Evolutionary conservation across 2,113 vertebrate species (phyloP).

Genomic region (Ondatra zibethicus): DNA sequence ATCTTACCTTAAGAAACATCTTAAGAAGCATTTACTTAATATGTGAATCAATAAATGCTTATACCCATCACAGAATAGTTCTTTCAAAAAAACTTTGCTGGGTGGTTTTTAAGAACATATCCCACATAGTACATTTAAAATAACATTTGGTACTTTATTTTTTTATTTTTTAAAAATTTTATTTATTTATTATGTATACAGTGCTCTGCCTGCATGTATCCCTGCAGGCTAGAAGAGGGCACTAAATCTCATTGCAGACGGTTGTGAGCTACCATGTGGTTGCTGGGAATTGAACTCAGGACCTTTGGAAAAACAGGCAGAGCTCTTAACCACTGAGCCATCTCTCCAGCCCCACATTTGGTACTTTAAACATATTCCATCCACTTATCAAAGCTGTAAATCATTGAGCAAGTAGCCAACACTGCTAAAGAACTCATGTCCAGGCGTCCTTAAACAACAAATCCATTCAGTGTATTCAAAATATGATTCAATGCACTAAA

Average conservation of each 20-base stretch:
- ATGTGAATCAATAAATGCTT: background rate
- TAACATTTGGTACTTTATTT: background rate
- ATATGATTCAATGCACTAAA: background rate
- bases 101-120: conserved; percentile 14
- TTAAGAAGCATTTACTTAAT: background rate
- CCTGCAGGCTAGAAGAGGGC: too few relatives aligned
- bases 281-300: too few relatives aligned
- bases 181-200: too few relatives aligned
- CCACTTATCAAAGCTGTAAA: conserved; percentile 55
- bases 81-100: background rate
- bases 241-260: too few relatives aligned
- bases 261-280: too few relatives aligned
- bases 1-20: background rate
- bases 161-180: too few relatives aligned
- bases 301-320: too few relatives aligned
- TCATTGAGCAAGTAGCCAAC: background rate
- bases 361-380: background rate
- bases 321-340: too few relatives aligned
- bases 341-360: too few relatives aligned
- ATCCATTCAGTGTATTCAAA: background rate
- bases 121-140: background rate
- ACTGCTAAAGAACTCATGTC: background rate
- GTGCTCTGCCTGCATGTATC: too few relatives aligned
- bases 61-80: conserved; percentile 7
- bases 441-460: background rate